These are phyloP conservation scores for Poicephalus meyeri DNA, from an alignment of 2,113 vertebrate species.

Conservation along the genomic window DNA sequence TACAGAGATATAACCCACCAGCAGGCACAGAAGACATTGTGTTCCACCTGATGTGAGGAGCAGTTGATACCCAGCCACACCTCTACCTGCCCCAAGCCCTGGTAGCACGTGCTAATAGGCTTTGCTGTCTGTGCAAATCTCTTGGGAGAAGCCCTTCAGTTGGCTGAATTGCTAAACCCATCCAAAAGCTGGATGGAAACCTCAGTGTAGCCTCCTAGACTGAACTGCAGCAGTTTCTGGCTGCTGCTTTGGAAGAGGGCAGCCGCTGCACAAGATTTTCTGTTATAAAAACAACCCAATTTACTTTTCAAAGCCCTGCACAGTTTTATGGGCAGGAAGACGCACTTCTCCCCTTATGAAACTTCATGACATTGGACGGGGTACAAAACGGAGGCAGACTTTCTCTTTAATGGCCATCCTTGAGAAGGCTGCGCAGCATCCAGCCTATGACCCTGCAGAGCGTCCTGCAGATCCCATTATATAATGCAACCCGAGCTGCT, in stretches of 20 bases:
- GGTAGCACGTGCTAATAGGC: background rate
- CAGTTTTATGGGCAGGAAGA: background rate
- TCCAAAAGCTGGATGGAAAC: background rate
- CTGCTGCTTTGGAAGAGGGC: background rate
- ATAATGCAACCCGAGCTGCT: background rate
- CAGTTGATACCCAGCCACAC: background rate
- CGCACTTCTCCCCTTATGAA: background rate
- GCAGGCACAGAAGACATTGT: background rate
- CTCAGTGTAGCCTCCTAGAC: background rate
- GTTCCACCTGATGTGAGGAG: background rate
- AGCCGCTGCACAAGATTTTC: background rate
- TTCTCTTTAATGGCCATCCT: constrained; percentile 16
- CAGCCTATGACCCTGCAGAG: background rate
- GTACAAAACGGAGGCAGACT: background rate
- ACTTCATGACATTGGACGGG: background rate
- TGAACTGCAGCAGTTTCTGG: background rate
- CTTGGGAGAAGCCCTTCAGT: background rate
- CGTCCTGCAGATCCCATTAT: background rate
- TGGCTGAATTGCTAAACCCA: background rate
- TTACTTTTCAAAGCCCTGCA: background rate
- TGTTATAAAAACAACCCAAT: background rate
- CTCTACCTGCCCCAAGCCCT: background rate
- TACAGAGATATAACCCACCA: background rate
- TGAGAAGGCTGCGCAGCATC: background rate
- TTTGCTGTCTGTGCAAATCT: background rate